Conservation (phyloP, 2,888 invertebrate species). For the Scaptomyza reducta region DNA sequence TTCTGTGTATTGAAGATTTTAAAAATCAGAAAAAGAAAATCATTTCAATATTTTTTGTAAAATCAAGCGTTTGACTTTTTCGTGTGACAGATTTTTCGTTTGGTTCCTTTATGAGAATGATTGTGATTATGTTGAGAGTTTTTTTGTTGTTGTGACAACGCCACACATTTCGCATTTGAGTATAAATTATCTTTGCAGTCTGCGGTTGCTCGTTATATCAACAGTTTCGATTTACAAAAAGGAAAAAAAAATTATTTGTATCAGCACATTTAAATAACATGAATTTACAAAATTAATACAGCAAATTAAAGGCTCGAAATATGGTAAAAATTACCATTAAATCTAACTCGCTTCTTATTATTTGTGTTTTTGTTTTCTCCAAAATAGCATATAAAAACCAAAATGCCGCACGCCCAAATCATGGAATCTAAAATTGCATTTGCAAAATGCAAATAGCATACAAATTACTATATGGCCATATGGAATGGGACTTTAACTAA, state of each 20-base stretch:
- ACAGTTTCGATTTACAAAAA: conserved; percentile 2
- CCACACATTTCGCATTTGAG: conserved; percentile 23
- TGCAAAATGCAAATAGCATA: conserved; percentile 27
- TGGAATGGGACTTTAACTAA: conserved; percentile 10
- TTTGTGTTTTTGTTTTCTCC: not conserved
- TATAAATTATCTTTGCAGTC: conserved; percentile 44
- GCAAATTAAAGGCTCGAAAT: not conserved
- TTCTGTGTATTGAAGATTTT: conserved; percentile 29
- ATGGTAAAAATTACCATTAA: not conserved
- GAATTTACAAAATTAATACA: not conserved
- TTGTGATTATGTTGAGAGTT: conserved; percentile 27
- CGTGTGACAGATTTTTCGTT: conserved; percentile 33
- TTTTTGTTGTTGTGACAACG: conserved; percentile 45
- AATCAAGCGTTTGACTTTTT: conserved; percentile 33
- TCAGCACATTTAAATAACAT: not conserved
- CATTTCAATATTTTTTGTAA: conserved; percentile 8
- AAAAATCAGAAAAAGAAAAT: conserved; percentile 24
- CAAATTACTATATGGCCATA: conserved; percentile 16
- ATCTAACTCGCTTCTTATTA: not conserved
- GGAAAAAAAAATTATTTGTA: not conserved
- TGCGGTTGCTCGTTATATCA: conserved; percentile 38
- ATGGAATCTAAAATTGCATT: conserved; percentile 18
- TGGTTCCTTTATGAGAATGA: conserved; percentile 25
- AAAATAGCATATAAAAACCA: not conserved
- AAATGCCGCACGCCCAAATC: conserved; percentile 3